These are phyloP conservation scores for Palaemon carinicauda DNA, from an alignment of 1,140 invertebrate genomes.

Conservation along the genomic window DNA sequence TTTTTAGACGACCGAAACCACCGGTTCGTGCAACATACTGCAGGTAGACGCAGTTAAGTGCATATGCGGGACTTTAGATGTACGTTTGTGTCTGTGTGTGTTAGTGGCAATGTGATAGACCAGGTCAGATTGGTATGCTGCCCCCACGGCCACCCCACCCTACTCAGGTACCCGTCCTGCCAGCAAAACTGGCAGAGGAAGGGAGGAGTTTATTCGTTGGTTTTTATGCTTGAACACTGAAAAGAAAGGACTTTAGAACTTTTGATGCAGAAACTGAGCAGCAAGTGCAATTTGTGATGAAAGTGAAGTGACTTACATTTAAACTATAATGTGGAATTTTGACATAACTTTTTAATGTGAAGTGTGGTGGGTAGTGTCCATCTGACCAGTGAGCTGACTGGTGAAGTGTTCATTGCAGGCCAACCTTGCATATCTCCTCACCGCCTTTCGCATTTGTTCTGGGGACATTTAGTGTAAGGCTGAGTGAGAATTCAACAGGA, in stretches of 20 bases:
- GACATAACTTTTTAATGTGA: conserved; percentile 10
- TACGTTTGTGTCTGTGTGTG: conserved; percentile 53
- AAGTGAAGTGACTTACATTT: no score
- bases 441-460: conserved; percentile 37
- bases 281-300: neutral
- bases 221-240: no score
- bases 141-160: conserved; percentile 42
- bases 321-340: no score
- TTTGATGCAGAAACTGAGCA: conserved; percentile 12
- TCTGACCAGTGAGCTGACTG: conserved; percentile 43
- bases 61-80: conserved; percentile 54
- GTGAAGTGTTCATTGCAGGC: conserved; percentile 48
- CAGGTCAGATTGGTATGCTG: conserved; percentile 46
- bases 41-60: conserved; percentile 45
- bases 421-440: conserved; percentile 34
- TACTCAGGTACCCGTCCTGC: conserved; percentile 41
- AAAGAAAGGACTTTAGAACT: neutral
- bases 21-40: conserved; percentile 37
- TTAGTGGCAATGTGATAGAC: conserved; percentile 57
- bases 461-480: conserved; percentile 27
- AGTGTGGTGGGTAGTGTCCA: conserved; percentile 41
- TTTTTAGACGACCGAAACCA: conserved; percentile 47
- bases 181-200: conserved; percentile 36
- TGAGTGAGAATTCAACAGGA: neutral
- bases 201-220: conserved; percentile 19